Base-by-base conservation (phyloP, 2,797 vertebrate species). In the Dallia pectoralis region DNA sequence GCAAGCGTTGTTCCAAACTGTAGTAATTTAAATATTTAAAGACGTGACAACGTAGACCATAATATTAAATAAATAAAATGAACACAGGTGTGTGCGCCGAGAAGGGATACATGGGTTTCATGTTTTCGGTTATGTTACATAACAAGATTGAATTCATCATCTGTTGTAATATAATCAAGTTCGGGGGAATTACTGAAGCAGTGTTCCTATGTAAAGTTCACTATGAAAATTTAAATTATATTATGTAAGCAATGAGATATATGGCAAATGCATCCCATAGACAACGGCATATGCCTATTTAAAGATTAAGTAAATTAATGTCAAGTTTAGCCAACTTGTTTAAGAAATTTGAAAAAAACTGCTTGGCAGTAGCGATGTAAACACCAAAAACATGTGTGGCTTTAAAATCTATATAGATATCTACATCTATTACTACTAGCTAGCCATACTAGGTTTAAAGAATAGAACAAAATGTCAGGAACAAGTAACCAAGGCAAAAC, bases 381-480 rank as follows among this genome's bases (percentile, higher is more conserved):
- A 25, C 36, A 5, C 65, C 27, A 48, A 19, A 19, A 72, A 64
- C 71, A 59, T 59, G 22, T 25, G 53, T 59, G 14, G 40, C 25
- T 59, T 25, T n/a, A 25, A 11, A 59, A 11, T 59, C 53, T 59
- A 25, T 12, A 22, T 59, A 59, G 53, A 59, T n/a, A n/a, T n/a
- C n/a, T n/a, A n/a, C n/a, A n/a, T n/a, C 53, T 22, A 59, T 59
- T 59, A 59, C 53, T 25, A 25, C 53, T 25, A 25, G 3, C 32
- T 29, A 14, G 15, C 12, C 2, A 33, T 80, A 84, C 71, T 75
- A 86, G 86, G 84, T 29, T 0, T n/a, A 18, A 7, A 59, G 65
- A 81, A 77, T 81, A 11, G 18, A 15, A 12, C 25, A 18, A 51
- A 18, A 25, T 8, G 4, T 22, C 32, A 1, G 1, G 2, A 5